Percentiles rank a stretch among this genome's conserved stretches.
These are phyloP conservation scores for Saccostrea glomerata DNA, from an alignment of 1,140 invertebrate species.

Conservation along the genomic window DNA sequence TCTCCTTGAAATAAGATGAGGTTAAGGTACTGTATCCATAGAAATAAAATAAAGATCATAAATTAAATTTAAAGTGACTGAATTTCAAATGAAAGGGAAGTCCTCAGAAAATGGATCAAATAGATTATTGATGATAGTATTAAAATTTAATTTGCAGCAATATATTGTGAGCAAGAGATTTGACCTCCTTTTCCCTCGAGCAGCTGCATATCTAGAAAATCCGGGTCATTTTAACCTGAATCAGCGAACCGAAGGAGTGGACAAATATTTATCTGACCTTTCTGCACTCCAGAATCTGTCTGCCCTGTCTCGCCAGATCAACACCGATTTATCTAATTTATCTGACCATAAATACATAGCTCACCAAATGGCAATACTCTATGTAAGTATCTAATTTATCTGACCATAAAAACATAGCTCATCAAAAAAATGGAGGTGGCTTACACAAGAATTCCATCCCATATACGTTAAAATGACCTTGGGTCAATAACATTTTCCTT, in stretches of 20 bases:
- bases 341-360: conserved; percentile 61
- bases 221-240: conserved; percentile 43
- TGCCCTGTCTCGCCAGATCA: conserved; percentile 56
- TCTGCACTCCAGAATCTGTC: conserved; percentile 49
- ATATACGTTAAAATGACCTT: no score
- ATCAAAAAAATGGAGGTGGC: not conserved
- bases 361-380: conserved; percentile 61
- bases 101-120: not conserved
- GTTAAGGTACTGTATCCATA: no score
- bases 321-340: conserved; percentile 52
- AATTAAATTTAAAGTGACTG: no score
- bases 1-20: no score
- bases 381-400: conserved; percentile 54
- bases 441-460: no score
- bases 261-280: conserved; percentile 55
- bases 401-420: no score
- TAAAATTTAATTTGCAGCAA: conserved; percentile 48
- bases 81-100: not conserved
- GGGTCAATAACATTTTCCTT: no score
- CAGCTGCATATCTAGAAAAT: conserved; percentile 54
- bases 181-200: conserved; percentile 57
- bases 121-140: not conserved
- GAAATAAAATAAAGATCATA: no score
- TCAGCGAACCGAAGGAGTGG: conserved; percentile 52
- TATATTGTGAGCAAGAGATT: conserved; percentile 55